Conservation (phyloP, 2,888 invertebrate genomes). For the Oasisia sp. region DNA sequence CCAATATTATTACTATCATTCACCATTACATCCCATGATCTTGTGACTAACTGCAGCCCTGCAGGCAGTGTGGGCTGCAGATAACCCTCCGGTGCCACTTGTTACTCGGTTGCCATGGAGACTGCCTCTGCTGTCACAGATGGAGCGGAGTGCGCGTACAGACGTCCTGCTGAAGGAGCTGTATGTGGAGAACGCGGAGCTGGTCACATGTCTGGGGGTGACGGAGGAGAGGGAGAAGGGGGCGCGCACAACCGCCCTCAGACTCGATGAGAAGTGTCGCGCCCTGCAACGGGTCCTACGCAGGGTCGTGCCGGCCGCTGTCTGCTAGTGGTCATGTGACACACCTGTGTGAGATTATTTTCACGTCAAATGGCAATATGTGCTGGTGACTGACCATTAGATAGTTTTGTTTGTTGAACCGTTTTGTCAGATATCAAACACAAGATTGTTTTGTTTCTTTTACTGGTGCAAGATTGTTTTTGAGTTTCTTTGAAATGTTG, state of each 20-base stretch:
- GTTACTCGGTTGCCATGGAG: background rate
- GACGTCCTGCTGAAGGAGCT: conserved; percentile 55
- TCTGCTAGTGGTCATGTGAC: background rate
- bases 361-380: background rate
- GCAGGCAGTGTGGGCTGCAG: too few species aligned
- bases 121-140: conserved; percentile 42
- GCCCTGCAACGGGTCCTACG: background rate
- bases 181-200: conserved; percentile 56
- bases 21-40: too few species aligned
- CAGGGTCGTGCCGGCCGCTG: background rate
- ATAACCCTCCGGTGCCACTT: too few species aligned
- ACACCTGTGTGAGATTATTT: background rate
- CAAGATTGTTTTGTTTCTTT: background rate
- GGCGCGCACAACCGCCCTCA: conserved; percentile 41
- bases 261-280: background rate
- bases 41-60: background rate
- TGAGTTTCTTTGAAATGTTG: background rate
- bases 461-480: background rate
- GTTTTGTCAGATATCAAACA: background rate
- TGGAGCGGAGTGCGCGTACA: conserved; percentile 47
- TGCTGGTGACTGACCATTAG: background rate
- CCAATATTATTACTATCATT: too few species aligned
- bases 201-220: conserved; percentile 50
- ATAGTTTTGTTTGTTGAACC: background rate
- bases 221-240: conserved; percentile 54